Evolutionary conservation across 1,140 invertebrate genomes (phyloP).

Genomic region (Arion vulgaris): DNA sequence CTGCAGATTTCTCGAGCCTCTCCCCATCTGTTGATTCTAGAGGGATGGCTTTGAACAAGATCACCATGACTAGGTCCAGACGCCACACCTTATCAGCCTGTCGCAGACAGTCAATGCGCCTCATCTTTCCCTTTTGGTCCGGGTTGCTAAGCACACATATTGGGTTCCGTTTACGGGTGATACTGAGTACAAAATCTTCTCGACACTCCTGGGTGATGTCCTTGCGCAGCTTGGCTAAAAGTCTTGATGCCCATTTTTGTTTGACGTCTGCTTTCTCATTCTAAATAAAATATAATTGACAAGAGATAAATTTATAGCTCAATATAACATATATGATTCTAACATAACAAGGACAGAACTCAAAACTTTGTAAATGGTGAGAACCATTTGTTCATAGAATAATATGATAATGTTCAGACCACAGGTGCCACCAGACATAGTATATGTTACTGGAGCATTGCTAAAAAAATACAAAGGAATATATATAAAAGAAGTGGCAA

Average conservation of each 20-base stretch:
- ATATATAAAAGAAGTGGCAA: no score
- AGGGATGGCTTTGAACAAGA: slow-evolving; percentile 95
- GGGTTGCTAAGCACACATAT: slow-evolving; percentile 99
- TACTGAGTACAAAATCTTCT: slow-evolving; percentile 96
- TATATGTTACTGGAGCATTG: no score
- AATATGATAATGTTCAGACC: no score
- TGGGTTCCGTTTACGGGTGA: slow-evolving; percentile 95
- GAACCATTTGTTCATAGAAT: no score
- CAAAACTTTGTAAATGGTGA: no score
- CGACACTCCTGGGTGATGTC: slow-evolving; percentile 99
- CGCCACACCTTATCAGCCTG: slow-evolving; percentile 99
- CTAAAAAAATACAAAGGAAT: no score
- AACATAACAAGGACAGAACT: no score
- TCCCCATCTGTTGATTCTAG: slow-evolving; percentile 99
- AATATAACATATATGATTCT: no score
- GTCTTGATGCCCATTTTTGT: slow-evolving; percentile 98
- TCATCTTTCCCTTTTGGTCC: slow-evolving; percentile 99
- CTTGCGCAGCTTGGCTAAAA: slow-evolving; percentile 97
- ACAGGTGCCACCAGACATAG: no score
- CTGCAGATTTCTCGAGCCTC: slow-evolving; percentile 95
- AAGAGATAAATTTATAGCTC: no score
- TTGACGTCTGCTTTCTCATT: slow-evolving; percentile 79
- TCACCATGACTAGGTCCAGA: slow-evolving; percentile 99
- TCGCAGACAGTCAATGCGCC: slow-evolving; percentile 97
- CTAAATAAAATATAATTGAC: slow-evolving; percentile 9